Evolutionary conservation across 1,140 invertebrate species (phyloP).

Genomic region (Tribolium madens): DNA sequence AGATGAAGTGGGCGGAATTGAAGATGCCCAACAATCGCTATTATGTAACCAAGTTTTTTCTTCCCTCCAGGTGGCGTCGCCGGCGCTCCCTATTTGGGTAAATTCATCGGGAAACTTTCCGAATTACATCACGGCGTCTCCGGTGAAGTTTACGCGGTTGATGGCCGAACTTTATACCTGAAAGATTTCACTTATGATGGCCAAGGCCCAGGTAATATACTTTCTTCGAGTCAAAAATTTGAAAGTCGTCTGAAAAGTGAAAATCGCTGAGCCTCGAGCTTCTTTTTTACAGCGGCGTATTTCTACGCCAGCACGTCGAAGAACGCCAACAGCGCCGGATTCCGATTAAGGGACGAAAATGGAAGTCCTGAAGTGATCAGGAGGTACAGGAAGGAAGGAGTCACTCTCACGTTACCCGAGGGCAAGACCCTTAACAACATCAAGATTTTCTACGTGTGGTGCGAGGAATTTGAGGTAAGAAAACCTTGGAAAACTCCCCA

Average conservation of each 20-base stretch:
- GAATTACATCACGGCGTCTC: slow-evolving; percentile 85
- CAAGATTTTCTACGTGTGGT: slow-evolving; percentile 91
- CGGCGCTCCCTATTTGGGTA: slow-evolving; percentile 77
- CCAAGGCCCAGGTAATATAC: slow-evolving; percentile 80
- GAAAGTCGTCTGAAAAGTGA: slow-evolving; percentile 13
- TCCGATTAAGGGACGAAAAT: slow-evolving; percentile 83
- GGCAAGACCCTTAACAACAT: slow-evolving; percentile 85
- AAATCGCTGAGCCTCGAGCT: slow-evolving; percentile 7
- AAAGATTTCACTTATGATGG: slow-evolving; percentile 91
- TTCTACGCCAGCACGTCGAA: slow-evolving; percentile 81
- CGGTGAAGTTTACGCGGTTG: slow-evolving; percentile 89
- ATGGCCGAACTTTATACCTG: slow-evolving; percentile 86
- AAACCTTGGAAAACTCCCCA: slow-evolving; percentile 45
- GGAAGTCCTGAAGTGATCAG: slow-evolving; percentile 79
- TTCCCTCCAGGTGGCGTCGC: slow-evolving; percentile 50
- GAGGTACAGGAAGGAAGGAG: slow-evolving; percentile 81
- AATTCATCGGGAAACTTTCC: slow-evolving; percentile 81
- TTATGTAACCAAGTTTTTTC: neutral
- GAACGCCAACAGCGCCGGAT: slow-evolving; percentile 76
- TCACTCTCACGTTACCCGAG: slow-evolving; percentile 88
- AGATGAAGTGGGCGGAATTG: slow-evolving; percentile 6
- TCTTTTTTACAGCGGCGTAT: slow-evolving; percentile 79
- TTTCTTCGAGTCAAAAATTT: neutral
- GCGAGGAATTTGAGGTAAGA: slow-evolving; percentile 88
- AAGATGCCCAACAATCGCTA: neutral